Evolutionary conservation across 2,797 vertebrate species (phyloP).

Genomic region (Bryconaethiops microstoma): DNA sequence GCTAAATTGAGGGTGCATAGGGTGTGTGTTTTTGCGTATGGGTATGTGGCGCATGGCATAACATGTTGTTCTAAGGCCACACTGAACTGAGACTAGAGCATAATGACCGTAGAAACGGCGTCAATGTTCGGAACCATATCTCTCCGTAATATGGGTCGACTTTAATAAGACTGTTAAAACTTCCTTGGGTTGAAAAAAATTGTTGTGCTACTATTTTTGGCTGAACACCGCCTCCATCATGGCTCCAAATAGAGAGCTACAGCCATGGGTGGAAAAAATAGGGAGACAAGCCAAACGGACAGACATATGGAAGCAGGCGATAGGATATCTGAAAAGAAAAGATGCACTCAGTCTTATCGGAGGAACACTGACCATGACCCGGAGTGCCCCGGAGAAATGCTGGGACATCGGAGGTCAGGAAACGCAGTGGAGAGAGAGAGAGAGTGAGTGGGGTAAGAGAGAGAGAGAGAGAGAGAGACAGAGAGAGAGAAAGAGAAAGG

Average conservation of each 20-base stretch:
- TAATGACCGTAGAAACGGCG: slow-evolving; percentile 30
- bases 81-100: slow-evolving; percentile 26
- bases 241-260: neutral
- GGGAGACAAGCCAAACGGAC: neutral
- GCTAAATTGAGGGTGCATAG: slow-evolving; percentile 34
- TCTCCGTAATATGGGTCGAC: slow-evolving; percentile 42
- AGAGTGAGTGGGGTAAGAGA: slow-evolving; percentile 30
- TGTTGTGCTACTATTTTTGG: slow-evolving; percentile 39
- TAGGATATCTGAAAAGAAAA: slow-evolving; percentile 41
- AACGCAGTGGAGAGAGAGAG: slow-evolving; percentile 39
- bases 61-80: slow-evolving; percentile 36
- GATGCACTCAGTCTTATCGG: slow-evolving; percentile 51
- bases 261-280: slow-evolving; percentile 11
- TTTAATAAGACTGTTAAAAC: slow-evolving; percentile 54
- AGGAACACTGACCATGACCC: slow-evolving; percentile 54
- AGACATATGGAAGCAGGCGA: slow-evolving; percentile 43
- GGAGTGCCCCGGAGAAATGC: slow-evolving; percentile 43
- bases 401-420: slow-evolving; percentile 53
- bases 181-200: slow-evolving; percentile 27
- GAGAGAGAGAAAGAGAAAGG: too few relatives aligned
- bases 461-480: slow-evolving; percentile 1
- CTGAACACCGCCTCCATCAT: slow-evolving; percentile 7
- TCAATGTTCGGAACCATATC: slow-evolving; percentile 29
- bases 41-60: slow-evolving; percentile 21
- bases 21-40: slow-evolving; percentile 23